phyloP scores from a whole-genome alignment of 2,888 invertebrate genomes.

The Archips crataeganus region DNA sequence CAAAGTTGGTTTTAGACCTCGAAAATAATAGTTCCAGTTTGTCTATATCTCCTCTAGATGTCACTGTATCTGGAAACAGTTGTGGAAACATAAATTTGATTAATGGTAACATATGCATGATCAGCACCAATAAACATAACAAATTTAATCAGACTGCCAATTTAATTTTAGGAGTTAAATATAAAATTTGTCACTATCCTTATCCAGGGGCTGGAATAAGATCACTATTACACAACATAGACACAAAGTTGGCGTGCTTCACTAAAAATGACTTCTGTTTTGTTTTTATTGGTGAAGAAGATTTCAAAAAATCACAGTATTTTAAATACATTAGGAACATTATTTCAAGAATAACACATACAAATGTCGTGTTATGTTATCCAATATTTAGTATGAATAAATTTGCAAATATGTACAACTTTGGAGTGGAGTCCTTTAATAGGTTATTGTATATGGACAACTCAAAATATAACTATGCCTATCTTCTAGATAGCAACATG shows the following conservation, averaged over 20 bases:
- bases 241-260: neutral
- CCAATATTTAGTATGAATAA: slow-evolving; percentile 1
- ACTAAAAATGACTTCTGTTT: slow-evolving; percentile 2
- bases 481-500: neutral
- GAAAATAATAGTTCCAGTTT: too few relatives aligned
- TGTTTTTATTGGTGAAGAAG: neutral
- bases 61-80: too few relatives aligned
- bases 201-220: neutral
- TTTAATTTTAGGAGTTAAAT: neutral
- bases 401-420: slow-evolving; percentile 6
- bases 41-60: too few relatives aligned
- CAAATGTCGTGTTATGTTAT: neutral
- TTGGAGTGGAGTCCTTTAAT: neutral
- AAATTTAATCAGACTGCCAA: too few relatives aligned
- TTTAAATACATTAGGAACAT: neutral
- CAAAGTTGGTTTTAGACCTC: too few relatives aligned
- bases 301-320: slow-evolving; percentile 11
- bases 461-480: slow-evolving; percentile 1
- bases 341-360: neutral
- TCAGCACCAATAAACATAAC: slow-evolving; percentile 1
- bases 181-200: neutral
- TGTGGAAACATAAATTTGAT: too few relatives aligned
- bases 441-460: neutral
- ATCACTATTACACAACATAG: neutral
- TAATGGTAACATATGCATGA: neutral